phyloP scores from a whole-genome alignment of 2,797 vertebrate species.

The Sorex maritimensis region DNA sequence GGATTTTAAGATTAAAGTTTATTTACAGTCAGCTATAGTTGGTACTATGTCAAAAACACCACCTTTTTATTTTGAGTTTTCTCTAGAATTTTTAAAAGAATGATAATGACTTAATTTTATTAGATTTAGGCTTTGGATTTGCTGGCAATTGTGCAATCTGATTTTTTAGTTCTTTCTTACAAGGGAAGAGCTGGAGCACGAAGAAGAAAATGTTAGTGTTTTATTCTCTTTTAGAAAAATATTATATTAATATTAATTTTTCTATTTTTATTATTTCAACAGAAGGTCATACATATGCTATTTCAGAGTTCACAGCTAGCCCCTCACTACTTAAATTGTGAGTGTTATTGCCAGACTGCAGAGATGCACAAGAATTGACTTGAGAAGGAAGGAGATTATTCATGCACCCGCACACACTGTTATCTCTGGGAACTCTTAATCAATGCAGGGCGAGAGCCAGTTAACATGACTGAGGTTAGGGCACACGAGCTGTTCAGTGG shows the following conservation, averaged over 20 bases:
- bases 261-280: constrained; percentile 82
- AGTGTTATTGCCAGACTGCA: constrained; percentile 81
- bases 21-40: background rate
- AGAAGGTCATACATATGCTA: constrained; percentile 86
- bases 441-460: constrained; percentile 76
- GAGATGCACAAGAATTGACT: constrained; percentile 58
- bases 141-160: constrained; percentile 41
- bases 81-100: constrained; percentile 25
- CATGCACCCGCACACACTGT: constrained; percentile 41
- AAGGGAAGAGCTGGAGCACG: background rate
- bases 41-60: background rate
- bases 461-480: constrained; percentile 37
- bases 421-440: constrained; percentile 74
- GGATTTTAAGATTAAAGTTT: background rate
- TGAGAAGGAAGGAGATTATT: constrained; percentile 77
- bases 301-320: constrained; percentile 82
- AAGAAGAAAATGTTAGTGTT: constrained; percentile 62
- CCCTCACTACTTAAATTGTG: constrained; percentile 63
- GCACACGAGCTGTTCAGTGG: constrained; percentile 50
- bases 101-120: constrained; percentile 56
- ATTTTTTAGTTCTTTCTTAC: constrained; percentile 52
- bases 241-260: constrained; percentile 81
- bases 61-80: background rate
- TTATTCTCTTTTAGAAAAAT: constrained; percentile 64
- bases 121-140: constrained; percentile 31